phyloP scores from a whole-genome alignment of 2,888 invertebrate species.

The Microctonus brassicae region DNA sequence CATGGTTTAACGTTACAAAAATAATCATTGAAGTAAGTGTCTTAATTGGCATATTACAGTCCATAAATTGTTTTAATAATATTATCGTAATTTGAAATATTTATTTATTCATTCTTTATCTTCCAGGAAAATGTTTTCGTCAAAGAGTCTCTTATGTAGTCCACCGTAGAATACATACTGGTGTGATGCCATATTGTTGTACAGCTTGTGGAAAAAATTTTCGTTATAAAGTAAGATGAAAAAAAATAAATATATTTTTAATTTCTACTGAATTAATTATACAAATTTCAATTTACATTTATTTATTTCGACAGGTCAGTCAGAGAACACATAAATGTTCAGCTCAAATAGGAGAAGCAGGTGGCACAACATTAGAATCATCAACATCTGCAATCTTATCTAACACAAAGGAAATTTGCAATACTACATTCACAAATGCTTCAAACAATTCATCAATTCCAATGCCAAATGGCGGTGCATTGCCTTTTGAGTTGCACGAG shows the following conservation, averaged over 20 bases:
- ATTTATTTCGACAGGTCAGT: slow-evolving; percentile 74
- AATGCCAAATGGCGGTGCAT: slow-evolving; percentile 36
- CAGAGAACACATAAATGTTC: slow-evolving; percentile 87
- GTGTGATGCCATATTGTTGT: slow-evolving; percentile 89
- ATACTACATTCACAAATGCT: slow-evolving; percentile 10
- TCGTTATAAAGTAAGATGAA: slow-evolving; percentile 82
- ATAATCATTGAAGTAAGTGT: slow-evolving; percentile 38
- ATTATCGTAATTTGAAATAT: background rate
- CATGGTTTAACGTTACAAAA: slow-evolving; percentile 38
- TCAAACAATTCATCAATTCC: slow-evolving; percentile 34
- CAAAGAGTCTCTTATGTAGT: slow-evolving; percentile 89
- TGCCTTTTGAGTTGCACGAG: slow-evolving; percentile 40
- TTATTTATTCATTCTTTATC: too few species aligned
- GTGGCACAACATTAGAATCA: slow-evolving; percentile 66
- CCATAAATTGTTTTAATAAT: background rate
- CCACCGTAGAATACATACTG: slow-evolving; percentile 86
- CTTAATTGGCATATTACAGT: background rate
- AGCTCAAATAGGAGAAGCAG: slow-evolving; percentile 75
- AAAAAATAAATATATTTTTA: slow-evolving; percentile 4
- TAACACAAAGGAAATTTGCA: slow-evolving; percentile 58
- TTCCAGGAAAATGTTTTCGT: slow-evolving; percentile 85
- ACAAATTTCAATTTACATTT: slow-evolving; percentile 10
- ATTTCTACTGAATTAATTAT: background rate
- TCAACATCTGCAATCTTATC: slow-evolving; percentile 18
- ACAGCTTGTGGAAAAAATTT: slow-evolving; percentile 85